Evolutionary conservation across 2,888 invertebrate species (phyloP).

Genomic region (Mycogona germanica): DNA sequence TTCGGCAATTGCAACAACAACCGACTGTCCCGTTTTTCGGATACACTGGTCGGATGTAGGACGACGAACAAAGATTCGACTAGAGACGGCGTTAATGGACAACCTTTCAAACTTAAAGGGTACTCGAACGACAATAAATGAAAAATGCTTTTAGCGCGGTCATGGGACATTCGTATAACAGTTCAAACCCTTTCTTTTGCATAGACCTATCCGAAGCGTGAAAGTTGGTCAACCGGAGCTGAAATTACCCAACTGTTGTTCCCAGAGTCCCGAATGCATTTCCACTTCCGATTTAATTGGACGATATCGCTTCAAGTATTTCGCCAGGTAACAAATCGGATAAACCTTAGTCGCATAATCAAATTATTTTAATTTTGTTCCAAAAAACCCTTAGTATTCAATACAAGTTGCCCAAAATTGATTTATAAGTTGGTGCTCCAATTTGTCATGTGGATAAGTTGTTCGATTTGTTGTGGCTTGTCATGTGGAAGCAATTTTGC

Average conservation of each 20-base stretch:
- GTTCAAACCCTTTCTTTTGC: too few species aligned
- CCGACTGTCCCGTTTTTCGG: too few species aligned
- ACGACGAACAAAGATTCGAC: too few species aligned
- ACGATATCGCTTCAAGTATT: conserved; percentile 12
- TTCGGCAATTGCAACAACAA: too few species aligned
- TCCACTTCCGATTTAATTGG: conserved; percentile 8
- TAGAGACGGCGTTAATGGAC: too few species aligned
- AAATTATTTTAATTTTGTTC: background rate
- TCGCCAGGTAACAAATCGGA: conserved; percentile 5
- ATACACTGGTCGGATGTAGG: too few species aligned
- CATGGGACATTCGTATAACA: too few species aligned
- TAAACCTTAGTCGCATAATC: background rate
- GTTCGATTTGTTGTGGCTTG: background rate
- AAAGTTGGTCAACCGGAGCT: background rate
- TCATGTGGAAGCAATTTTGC: too few species aligned
- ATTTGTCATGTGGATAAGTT: background rate
- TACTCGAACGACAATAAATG: too few species aligned
- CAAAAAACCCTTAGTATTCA: background rate
- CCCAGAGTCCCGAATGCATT: background rate
- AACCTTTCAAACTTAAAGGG: too few species aligned
- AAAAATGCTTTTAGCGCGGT: too few species aligned
- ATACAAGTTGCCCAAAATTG: background rate
- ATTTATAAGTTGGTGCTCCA: background rate
- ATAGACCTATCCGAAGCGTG: conserved; percentile 4
- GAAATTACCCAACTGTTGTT: background rate